These are phyloP conservation scores for Anarrhichthys ocellatus DNA, from an alignment of 2,113 vertebrate species.

Conservation along the genomic window DNA sequence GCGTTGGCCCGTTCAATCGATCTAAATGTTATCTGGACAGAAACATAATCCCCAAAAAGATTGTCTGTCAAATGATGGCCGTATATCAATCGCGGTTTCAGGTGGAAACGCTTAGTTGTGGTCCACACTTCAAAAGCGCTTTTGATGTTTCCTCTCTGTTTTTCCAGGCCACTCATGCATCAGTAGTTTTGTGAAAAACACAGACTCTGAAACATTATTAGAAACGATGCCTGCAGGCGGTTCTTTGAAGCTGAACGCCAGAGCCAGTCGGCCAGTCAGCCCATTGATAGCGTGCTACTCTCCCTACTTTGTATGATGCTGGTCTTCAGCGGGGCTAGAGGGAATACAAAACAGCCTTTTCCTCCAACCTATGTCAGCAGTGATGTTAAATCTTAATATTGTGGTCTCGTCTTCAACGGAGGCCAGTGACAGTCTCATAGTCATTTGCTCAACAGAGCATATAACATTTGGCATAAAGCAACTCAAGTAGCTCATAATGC, in stretches of 20 bases:
- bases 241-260: slow-evolving; percentile 83
- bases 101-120: slow-evolving; percentile 79
- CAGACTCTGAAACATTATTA: slow-evolving; percentile 84
- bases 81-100: slow-evolving; percentile 69
- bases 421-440: slow-evolving; percentile 46
- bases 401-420: slow-evolving; percentile 34
- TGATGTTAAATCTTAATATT: slow-evolving; percentile 75
- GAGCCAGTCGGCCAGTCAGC: slow-evolving; percentile 71
- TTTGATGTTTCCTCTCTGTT: slow-evolving; percentile 80
- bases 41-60: not conserved
- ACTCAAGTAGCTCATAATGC: slow-evolving; percentile 61
- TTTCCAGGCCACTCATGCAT: slow-evolving; percentile 80
- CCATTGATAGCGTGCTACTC: slow-evolving; percentile 75
- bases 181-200: slow-evolving; percentile 81
- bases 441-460: slow-evolving; percentile 69
- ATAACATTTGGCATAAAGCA: slow-evolving; percentile 63
- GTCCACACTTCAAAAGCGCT: slow-evolving; percentile 79
- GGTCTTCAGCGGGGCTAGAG: slow-evolving; percentile 67
- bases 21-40: slow-evolving; percentile 19
- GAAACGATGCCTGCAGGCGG: slow-evolving; percentile 77
- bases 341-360: slow-evolving; percentile 76
- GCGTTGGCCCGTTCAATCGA: not conserved
- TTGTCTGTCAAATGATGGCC: slow-evolving; percentile 20
- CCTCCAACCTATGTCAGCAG: slow-evolving; percentile 66
- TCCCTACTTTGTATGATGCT: slow-evolving; percentile 63